These are phyloP conservation scores for Onychomys leucogaster DNA, from an alignment of 2,797 vertebrate species.

Conservation along the genomic window DNA sequence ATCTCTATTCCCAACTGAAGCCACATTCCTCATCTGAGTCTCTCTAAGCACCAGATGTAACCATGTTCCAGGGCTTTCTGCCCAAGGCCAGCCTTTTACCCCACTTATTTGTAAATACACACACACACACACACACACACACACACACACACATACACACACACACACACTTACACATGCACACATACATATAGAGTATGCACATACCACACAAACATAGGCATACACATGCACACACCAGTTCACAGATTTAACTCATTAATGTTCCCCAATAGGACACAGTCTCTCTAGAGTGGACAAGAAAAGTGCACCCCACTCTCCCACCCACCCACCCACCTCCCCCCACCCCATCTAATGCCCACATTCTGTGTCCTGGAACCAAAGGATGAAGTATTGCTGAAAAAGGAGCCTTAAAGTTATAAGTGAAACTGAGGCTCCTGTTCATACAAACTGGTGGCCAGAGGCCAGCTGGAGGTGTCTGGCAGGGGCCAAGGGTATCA, in stretches of 20 bases:
- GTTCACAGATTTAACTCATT: not conserved
- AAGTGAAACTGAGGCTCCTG: not conserved
- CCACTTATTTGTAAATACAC: not conserved
- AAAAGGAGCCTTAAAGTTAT: not conserved
- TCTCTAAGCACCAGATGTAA: not conserved
- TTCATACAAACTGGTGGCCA: not conserved
- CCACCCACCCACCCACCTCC: too few relatives aligned
- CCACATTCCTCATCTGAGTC: not conserved
- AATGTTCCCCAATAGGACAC: not conserved
- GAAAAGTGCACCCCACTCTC: not conserved
- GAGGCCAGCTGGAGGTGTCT: not conserved
- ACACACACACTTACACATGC: fast-evolving
- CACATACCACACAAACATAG: not conserved
- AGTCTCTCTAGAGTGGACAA: not conserved
- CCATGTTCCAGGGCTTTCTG: not conserved
- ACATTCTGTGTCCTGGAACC: not conserved
- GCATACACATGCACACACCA: not conserved
- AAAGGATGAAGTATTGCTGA: not conserved
- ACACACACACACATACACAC: not conserved
- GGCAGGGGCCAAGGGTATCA: not conserved
- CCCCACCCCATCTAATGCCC: not conserved
- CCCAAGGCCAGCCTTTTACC: not conserved
- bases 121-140: not conserved
- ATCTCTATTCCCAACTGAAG: not conserved
- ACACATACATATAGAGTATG: not conserved